A percentile compares a stretch with the other conserved stretches of the same genome.
phyloP scores from a whole-genome alignment of 2,113 vertebrate species.

The Ornithorhynchus anatinus region DNA sequence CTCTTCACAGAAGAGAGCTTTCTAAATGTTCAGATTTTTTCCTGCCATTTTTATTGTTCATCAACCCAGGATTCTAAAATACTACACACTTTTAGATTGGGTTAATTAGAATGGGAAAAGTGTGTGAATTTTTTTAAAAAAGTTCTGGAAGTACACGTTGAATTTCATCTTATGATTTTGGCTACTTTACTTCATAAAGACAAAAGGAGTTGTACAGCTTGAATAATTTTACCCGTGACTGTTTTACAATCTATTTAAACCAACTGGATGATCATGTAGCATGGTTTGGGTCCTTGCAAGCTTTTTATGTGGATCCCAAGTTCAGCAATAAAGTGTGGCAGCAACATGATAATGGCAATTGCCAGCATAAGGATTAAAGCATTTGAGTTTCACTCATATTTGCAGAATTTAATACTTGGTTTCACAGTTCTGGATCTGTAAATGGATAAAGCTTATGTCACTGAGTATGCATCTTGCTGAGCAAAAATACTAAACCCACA shows the following conservation, averaged over 20 bases:
- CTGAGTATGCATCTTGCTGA: slow-evolving; percentile 17
- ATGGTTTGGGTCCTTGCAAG: not conserved
- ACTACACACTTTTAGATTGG: not conserved
- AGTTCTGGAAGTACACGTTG: not conserved
- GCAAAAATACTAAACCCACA: slow-evolving; percentile 11
- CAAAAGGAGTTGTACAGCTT: not conserved
- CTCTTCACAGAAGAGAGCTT: slow-evolving; percentile 35
- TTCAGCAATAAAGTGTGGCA: not conserved
- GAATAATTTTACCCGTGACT: no score
- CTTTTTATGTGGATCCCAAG: not conserved
- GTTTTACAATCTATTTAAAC: slow-evolving; percentile 6
- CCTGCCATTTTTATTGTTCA: not conserved
- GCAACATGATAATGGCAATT: not conserved
- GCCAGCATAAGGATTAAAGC: not conserved
- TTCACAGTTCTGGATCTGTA: slow-evolving; percentile 3
- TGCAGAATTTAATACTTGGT: slow-evolving; percentile 29
- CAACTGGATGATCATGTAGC: not conserved
- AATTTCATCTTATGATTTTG: not conserved
- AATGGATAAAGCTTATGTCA: slow-evolving; percentile 21
- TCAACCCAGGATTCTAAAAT: not conserved
- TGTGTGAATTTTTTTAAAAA: not conserved
- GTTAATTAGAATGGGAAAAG: slow-evolving; percentile 7
- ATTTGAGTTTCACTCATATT: not conserved
- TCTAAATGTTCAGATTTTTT: not conserved
- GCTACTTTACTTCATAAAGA: not conserved